Evolutionary conservation across 2,888 invertebrate genomes (phyloP).

Genomic region (Drosophila paramelanica): DNA sequence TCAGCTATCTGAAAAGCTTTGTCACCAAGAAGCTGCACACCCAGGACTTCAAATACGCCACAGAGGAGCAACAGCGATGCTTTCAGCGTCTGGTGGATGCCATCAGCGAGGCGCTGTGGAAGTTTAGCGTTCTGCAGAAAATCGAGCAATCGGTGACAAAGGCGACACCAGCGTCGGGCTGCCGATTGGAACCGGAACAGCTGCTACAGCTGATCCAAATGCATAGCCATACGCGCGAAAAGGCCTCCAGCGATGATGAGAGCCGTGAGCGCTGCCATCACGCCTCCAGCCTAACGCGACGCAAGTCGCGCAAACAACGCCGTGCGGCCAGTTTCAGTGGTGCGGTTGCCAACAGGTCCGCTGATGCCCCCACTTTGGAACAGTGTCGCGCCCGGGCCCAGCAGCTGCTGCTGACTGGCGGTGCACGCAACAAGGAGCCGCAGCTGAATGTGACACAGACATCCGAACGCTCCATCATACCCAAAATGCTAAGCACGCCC

Average conservation of each 20-base stretch:
- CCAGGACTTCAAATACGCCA: conserved; percentile 80
- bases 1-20: conserved; percentile 78
- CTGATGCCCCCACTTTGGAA: conserved; percentile 48
- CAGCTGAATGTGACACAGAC: conserved; percentile 8
- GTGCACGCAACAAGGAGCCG: conserved; percentile 9
- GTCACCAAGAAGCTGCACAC: conserved; percentile 82
- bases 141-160: conserved; percentile 69
- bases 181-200: conserved; percentile 78
- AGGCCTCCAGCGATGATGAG: conserved; percentile 83
- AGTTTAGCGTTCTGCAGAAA: conserved; percentile 81
- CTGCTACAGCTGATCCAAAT: conserved; percentile 79
- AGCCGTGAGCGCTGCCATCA: conserved; percentile 77
- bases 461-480: conserved; percentile 79
- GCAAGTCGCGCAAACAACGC: conserved; percentile 77
- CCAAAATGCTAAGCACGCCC: conserved; percentile 90
- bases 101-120: conserved; percentile 83
- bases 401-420: conserved; percentile 30
- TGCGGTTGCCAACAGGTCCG: conserved; percentile 24
- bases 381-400: conserved; percentile 58
- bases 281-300: conserved; percentile 74
- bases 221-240: conserved; percentile 75
- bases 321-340: conserved; percentile 81
- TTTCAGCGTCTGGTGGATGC: conserved; percentile 79
- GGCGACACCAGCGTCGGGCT: conserved; percentile 44
- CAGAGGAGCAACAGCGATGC: conserved; percentile 69